Conservation (phyloP, 2,113 vertebrate species). For the Coracopsis vasa region DNA sequence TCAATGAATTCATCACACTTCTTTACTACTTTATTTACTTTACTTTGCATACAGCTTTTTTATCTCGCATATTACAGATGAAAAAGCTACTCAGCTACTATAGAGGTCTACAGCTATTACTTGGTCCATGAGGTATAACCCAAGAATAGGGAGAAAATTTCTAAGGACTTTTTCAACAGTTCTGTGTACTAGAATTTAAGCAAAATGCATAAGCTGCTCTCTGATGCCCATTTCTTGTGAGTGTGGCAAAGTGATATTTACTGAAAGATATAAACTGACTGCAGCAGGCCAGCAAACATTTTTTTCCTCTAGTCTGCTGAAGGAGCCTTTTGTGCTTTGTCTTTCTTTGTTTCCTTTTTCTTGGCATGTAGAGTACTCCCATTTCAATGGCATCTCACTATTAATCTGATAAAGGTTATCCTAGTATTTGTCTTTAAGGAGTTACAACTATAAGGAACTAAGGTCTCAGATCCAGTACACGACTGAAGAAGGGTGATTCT, state of each 20-base stretch:
- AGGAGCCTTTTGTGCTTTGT: not conserved
- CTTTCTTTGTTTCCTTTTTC: not conserved
- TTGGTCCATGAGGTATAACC: not conserved
- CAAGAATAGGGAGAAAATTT: not conserved
- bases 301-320: not conserved
- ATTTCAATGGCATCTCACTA: not conserved
- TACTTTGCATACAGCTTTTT: not conserved
- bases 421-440: not conserved
- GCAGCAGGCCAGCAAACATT: not conserved
- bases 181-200: not conserved
- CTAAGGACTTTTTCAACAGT: not conserved
- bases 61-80: not conserved
- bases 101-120: not conserved
- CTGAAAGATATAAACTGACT: not conserved
- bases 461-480: not conserved
- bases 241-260: not conserved
- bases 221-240: not conserved
- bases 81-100: not conserved
- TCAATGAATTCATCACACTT: not conserved
- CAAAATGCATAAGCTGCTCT: not conserved
- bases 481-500: not conserved
- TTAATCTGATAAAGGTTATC: not conserved
- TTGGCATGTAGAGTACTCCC: not conserved
- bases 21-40: not conserved
- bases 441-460: not conserved